Percentiles rank a stretch among this genome's conserved stretches.
Conservation (phyloP, 2,888 invertebrate genomes). For the Parnassius apollo region DNA sequence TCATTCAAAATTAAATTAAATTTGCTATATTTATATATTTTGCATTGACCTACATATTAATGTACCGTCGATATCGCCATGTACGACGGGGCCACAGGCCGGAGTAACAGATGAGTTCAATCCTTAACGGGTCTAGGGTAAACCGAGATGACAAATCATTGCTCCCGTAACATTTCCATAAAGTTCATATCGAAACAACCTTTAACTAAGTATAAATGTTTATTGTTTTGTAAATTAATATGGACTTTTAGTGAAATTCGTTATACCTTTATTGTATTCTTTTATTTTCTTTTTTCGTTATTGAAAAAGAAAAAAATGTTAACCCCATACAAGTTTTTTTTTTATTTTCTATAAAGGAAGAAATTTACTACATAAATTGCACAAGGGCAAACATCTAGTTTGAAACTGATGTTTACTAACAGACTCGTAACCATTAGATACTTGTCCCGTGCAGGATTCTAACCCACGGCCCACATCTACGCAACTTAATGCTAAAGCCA, state of each 20-base stretch:
- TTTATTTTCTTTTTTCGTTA: too few relatives aligned
- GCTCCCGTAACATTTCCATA: constrained; percentile 21
- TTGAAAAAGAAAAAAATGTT: too few relatives aligned
- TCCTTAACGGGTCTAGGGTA: constrained; percentile 17
- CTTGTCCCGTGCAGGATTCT: too few relatives aligned
- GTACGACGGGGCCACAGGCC: constrained; percentile 5
- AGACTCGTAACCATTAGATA: too few relatives aligned
- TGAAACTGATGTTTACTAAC: too few relatives aligned
- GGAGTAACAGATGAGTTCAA: constrained; percentile 22
- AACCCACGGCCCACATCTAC: too few relatives aligned
- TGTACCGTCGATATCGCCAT: constrained; percentile 4
- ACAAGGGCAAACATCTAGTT: too few relatives aligned
- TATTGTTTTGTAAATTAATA: constrained; percentile 22
- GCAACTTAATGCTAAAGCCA: too few relatives aligned
- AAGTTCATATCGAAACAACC: constrained; percentile 13
- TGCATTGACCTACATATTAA: not conserved
- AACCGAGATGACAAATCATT: constrained; percentile 22
- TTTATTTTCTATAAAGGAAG: too few relatives aligned
- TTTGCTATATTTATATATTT: not conserved
- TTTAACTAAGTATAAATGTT: constrained; percentile 20
- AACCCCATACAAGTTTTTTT: too few relatives aligned
- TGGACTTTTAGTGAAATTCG: constrained; percentile 10
- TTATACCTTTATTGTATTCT: not conserved
- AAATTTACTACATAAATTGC: too few relatives aligned
- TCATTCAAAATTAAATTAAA: not conserved